Percentiles rank a stretch among this genome's conserved stretches.
Conservation (phyloP, 2,888 invertebrate species). For the Dugesia japonica region DNA sequence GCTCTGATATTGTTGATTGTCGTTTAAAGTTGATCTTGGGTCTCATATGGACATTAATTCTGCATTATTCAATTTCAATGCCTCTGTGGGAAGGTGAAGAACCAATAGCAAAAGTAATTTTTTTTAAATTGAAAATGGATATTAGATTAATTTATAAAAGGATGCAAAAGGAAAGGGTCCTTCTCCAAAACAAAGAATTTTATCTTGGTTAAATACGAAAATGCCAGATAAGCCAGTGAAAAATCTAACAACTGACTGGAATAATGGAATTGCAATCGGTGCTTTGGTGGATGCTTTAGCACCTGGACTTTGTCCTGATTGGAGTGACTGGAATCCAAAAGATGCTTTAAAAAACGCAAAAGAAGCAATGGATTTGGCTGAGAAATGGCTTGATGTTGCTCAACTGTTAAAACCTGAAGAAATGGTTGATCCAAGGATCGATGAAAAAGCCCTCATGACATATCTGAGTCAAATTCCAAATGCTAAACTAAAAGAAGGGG, state of each 20-base stretch:
- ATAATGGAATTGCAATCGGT: conserved; percentile 70
- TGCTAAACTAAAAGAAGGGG: conserved; percentile 65
- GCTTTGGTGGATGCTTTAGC: conserved; percentile 73
- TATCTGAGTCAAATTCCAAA: conserved; percentile 77
- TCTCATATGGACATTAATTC: conserved; percentile 77
- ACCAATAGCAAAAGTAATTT: conserved; percentile 47
- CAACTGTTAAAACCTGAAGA: conserved; percentile 68
- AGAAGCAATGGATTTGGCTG: conserved; percentile 74
- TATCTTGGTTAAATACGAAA: conserved; percentile 73
- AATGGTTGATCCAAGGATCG: conserved; percentile 73
- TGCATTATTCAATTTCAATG: conserved; percentile 79
- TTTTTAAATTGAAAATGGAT: neutral
- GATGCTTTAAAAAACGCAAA: conserved; percentile 70
- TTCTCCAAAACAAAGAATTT: conserved; percentile 53
- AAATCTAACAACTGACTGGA: conserved; percentile 78
- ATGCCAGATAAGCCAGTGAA: conserved; percentile 65
- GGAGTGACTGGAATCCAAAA: conserved; percentile 69
- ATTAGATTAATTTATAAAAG: neutral
- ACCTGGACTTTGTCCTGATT: conserved; percentile 68
- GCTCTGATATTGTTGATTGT: conserved; percentile 72
- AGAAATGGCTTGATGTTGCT: conserved; percentile 71
- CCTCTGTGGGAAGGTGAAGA: conserved; percentile 71
- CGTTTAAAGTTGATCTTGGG: conserved; percentile 76
- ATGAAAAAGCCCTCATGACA: conserved; percentile 83
- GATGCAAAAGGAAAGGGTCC: conserved; percentile 39